phyloP scores from a whole-genome alignment of 2,113 vertebrate species.

The Spea multiplicata region DNA sequence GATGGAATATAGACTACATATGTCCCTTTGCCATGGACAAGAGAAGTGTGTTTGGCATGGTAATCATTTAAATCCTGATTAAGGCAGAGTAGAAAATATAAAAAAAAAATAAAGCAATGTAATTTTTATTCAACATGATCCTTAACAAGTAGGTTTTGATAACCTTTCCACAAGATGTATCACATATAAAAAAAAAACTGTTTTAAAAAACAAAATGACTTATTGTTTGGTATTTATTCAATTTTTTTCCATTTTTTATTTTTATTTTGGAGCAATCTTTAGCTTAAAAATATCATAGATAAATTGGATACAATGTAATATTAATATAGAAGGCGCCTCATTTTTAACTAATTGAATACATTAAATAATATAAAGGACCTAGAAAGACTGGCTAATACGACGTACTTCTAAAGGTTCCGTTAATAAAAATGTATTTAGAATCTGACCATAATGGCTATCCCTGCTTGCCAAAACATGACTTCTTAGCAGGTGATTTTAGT shows the following conservation, averaged over 20 bases:
- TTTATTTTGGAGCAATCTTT: neutral
- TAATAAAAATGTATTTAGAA: slow-evolving; percentile 86
- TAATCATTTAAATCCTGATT: too few species aligned
- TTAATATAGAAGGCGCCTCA: slow-evolving; percentile 51
- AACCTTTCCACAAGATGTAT: too few species aligned
- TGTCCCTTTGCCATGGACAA: too few species aligned
- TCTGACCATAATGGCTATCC: slow-evolving; percentile 87
- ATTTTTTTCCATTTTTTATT: neutral
- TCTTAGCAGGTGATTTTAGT: slow-evolving; percentile 95
- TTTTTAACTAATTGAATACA: slow-evolving; percentile 72
- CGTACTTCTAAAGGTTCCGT: slow-evolving; percentile 79
- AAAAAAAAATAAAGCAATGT: too few species aligned
- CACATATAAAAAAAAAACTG: too few species aligned
- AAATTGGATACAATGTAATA: slow-evolving; percentile 17
- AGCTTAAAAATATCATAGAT: slow-evolving; percentile 9
- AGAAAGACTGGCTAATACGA: slow-evolving; percentile 62
- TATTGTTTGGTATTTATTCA: neutral
- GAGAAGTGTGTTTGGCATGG: too few species aligned
- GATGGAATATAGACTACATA: too few species aligned
- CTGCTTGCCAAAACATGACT: slow-evolving; percentile 93
- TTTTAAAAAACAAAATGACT: too few species aligned
- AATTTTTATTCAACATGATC: too few species aligned
- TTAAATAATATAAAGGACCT: slow-evolving; percentile 65
- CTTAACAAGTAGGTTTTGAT: too few species aligned
- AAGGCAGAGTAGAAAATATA: too few species aligned